Conservation (phyloP, 2,888 invertebrate genomes). For the Platycnemis pennipes region DNA sequence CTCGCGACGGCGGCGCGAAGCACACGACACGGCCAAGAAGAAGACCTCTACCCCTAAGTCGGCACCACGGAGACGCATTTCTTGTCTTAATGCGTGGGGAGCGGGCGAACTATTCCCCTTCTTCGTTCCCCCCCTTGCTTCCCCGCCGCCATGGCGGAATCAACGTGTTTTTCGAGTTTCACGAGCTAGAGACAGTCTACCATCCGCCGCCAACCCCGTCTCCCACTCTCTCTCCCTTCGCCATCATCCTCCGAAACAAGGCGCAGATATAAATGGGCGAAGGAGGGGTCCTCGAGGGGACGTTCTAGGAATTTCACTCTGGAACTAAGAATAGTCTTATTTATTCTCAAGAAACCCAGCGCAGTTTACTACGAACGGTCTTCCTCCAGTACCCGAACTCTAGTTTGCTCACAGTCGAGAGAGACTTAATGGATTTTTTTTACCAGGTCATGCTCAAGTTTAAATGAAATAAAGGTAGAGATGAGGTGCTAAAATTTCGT, state of each 20-base stretch:
- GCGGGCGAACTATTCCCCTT: not conserved
- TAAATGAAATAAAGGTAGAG: too few relatives aligned
- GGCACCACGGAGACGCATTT: not conserved
- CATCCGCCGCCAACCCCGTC: not conserved
- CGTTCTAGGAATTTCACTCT: constrained; percentile 22
- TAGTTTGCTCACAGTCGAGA: not conserved
- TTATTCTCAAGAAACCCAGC: not conserved
- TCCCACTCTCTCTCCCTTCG: not conserved
- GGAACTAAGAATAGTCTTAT: not conserved
- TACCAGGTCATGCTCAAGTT: too few relatives aligned
- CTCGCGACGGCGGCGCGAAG: not conserved
- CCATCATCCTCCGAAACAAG: not conserved
- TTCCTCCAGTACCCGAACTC: not conserved
- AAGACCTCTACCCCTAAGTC: not conserved
- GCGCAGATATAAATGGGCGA: constrained; percentile 21
- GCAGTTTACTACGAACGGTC: not conserved
- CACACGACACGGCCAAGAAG: not conserved
- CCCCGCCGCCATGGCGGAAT: not conserved
- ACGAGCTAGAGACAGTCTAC: not conserved
- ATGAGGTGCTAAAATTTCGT: too few relatives aligned
- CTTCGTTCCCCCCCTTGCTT: not conserved
- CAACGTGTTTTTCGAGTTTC: constrained; percentile 30
- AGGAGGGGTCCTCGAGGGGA: not conserved
- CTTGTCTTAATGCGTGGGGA: not conserved
- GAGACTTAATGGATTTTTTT: not conserved